A percentile compares a stretch with the other conserved stretches of the same genome.
These are phyloP conservation scores for Athalia cordata DNA, from an alignment of 2,888 invertebrate species.

Conservation along the genomic window DNA sequence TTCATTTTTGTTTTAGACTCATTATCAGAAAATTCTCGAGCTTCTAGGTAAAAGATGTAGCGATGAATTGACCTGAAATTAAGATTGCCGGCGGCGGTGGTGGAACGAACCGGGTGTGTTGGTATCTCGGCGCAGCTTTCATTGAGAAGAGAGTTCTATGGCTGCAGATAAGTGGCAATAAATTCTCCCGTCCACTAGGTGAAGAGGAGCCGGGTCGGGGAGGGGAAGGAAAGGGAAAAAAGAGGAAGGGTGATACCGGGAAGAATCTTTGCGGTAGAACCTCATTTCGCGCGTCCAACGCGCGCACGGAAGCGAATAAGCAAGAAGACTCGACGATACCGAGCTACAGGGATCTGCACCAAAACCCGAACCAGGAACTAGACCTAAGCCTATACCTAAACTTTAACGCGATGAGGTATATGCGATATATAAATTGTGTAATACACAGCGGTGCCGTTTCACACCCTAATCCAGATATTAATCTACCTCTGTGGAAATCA, in stretches of 20 bases:
- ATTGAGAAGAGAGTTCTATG: constrained; percentile 26
- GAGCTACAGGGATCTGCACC: too few relatives aligned
- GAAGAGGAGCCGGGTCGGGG: not conserved
- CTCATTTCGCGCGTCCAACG: constrained; percentile 19
- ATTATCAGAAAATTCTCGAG: too few relatives aligned
- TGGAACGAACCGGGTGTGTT: not conserved
- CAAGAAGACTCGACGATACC: not conserved
- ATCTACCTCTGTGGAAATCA: constrained; percentile 22
- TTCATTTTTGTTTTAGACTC: too few relatives aligned
- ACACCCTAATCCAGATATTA: constrained; percentile 28
- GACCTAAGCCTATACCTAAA: not conserved
- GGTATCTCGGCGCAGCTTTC: not conserved
- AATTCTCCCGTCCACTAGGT: constrained; percentile 3
- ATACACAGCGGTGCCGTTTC: not conserved
- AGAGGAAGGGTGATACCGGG: not conserved
- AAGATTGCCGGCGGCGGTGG: not conserved
- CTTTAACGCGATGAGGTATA: too few relatives aligned
- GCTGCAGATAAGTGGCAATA: constrained; percentile 40
- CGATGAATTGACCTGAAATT: constrained; percentile 7
- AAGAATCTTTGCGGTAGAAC: constrained; percentile 24
- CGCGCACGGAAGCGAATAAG: too few relatives aligned
- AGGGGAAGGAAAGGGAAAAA: not conserved
- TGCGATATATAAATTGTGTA: too few relatives aligned
- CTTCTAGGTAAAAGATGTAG: too few relatives aligned
- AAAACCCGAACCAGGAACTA: not conserved